Evolutionary conservation across 2,113 vertebrate species (phyloP), one percentile per base, ranked within the genome.

Genomic region (Harpagus bidentatus): DNA sequence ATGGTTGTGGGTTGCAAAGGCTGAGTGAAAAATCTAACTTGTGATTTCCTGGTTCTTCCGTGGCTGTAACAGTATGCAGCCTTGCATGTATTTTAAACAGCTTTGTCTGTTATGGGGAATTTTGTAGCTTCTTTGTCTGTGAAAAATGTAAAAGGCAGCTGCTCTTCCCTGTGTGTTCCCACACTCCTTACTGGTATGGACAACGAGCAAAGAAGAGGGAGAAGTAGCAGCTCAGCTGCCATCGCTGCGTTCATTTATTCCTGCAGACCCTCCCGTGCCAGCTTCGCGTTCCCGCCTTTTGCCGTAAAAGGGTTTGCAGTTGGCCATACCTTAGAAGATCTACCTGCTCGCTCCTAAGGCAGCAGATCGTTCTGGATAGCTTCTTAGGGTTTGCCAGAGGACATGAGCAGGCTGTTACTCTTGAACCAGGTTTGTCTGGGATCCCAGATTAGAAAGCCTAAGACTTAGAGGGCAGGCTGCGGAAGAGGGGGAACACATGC

Each of bases 1-100:
- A 10, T 36, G 92, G 62, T 5, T 86, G 82, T 77, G 67, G 76
- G 63, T 81, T 90, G 88, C 76, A 78, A 59, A 74, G 56, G 59
- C 83, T n/a, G 82, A 53, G 90, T 71, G 82, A 92, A 90, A 90
- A 93, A 90, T 81, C 90, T 59, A 38, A 65, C 82, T 70, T 63
- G 71, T 45, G 55, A 88, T 95, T 94, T 96, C 91, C 88, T 69
- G 61, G 66, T 76, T 93, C 50, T 80, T 74, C 69, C 0, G 4
- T 70, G 86, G 63, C 90, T 77, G 0, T 83, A 62, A 19, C 50
- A 7, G 21, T 32, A 19, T 47, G 42, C 32, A 74, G 14, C 50
- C 59, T 71, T 40, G 48, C 7, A 0, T 76, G 40, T 79, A 7
- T 63, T 79, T 91, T 71, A 56, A 76, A 56, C 32, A 13, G 81